A percentile compares a stretch with the other conserved stretches of the same genome.
Conservation (phyloP, 2,888 invertebrate species). For the Ypsolopha scabrella region DNA sequence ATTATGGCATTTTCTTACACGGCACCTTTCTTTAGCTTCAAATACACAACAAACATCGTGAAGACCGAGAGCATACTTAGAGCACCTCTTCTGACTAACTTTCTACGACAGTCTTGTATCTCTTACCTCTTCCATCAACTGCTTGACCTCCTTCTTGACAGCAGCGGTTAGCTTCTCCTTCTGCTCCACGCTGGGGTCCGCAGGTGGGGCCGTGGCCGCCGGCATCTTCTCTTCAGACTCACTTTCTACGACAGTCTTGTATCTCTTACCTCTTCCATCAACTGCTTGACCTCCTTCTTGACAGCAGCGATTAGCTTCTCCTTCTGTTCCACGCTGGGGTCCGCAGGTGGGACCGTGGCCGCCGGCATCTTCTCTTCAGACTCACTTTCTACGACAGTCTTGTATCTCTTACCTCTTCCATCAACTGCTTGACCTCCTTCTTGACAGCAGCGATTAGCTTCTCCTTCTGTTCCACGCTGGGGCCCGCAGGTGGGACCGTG, state of each 20-base stretch:
- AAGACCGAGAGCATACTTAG: too few relatives aligned
- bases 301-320: slow-evolving; percentile 83
- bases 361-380: slow-evolving; percentile 52
- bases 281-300: slow-evolving; percentile 93
- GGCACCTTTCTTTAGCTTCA: too few relatives aligned
- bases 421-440: slow-evolving; percentile 94
- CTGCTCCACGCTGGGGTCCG: slow-evolving; percentile 66
- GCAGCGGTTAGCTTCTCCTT: slow-evolving; percentile 83
- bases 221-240: too few relatives aligned
- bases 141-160: slow-evolving; percentile 94
- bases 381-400: too few relatives aligned
- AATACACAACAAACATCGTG: too few relatives aligned
- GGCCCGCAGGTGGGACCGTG: slow-evolving; percentile 27
- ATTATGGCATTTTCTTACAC: too few relatives aligned
- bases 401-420: slow-evolving; percentile 92
- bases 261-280: slow-evolving; percentile 93
- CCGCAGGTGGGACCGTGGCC: slow-evolving; percentile 23
- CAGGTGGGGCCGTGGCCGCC: slow-evolving; percentile 21
- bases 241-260: too few relatives aligned
- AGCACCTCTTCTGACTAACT: too few relatives aligned
- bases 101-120: too few relatives aligned
- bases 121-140: slow-evolving; percentile 92
- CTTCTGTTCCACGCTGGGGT: slow-evolving; percentile 72
- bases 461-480: slow-evolving; percentile 75
- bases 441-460: slow-evolving; percentile 84